Base-by-base conservation (phyloP, 2,113 vertebrate genomes). In the Atrichornis clamosus region DNA sequence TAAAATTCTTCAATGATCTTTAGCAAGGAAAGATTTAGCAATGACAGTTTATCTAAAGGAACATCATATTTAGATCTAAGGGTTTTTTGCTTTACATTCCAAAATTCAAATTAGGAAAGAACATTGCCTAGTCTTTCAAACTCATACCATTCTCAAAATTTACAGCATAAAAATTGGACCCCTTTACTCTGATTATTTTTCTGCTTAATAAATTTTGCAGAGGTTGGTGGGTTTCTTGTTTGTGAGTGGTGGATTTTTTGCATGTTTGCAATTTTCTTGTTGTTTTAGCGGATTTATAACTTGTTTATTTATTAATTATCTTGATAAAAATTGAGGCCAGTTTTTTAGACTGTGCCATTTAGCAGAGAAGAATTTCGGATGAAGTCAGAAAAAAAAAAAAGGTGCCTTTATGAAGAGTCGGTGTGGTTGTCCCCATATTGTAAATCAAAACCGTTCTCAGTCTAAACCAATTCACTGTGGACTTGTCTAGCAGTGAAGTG, bases 241-340 rank as follows among this genome's bases (percentile, higher is more conserved):
- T 64, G 14, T 22, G 22, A 70, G 15, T 7, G 8, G 13, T 41
- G n/a, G 28, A 27, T 3, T 37, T 32, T 33, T 33, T n/a, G 5
- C 58, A 42, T 0, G 0, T 28, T 46, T 18, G 26, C 24, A n/a
- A 27, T 55, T 42, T 37, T 15, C 4, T 37, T 37, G 10, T 13
- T 44, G 17, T 15, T 50, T 27, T 35, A 41, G 4, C 42, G 4
- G 6, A 8, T 64, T n/a, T 55, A 56, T 23, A 30, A 13, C 50
- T 79, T 28, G 2, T 28, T 39, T 17, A 15, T 26, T 33, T 58
- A 32, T 56, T 27, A 17, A 41, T 27, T 83, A 13, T 23, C 47
- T 24, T 20, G 30, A 41, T 15, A 59, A 68, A 49, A 87, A 55
- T 4, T 56, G 27, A 76, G 13, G 7, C 23, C 3, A 33, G 1